These are phyloP conservation scores for Mionectes olivaceus DNA, from an alignment of 2,797 vertebrate genomes.

Conservation along the genomic window DNA sequence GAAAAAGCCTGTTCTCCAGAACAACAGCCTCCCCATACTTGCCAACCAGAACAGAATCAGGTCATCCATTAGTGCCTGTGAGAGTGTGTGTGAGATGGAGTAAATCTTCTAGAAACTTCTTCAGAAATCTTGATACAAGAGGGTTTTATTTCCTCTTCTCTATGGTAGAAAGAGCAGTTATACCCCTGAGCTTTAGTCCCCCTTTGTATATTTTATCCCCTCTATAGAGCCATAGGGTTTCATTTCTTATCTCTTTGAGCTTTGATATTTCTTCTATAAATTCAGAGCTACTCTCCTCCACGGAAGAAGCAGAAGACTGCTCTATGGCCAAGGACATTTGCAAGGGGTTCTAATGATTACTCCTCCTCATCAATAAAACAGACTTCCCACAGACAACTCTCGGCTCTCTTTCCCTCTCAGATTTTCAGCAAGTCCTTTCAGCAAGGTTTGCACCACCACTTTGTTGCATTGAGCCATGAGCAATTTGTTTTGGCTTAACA, in stretches of 20 bases:
- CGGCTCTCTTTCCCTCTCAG: background rate
- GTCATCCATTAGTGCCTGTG: background rate
- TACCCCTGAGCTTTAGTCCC: background rate
- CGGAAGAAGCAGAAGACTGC: background rate
- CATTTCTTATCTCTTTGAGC: background rate
- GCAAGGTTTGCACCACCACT: background rate
- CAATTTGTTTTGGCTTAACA: conserved; percentile 19
- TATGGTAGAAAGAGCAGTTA: background rate
- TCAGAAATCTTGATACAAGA: background rate
- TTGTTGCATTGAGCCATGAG: background rate
- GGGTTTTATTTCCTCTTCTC: background rate
- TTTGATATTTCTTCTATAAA: background rate
- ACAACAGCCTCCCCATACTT: background rate
- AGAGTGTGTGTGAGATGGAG: background rate
- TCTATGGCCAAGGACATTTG: background rate
- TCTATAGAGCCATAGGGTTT: background rate
- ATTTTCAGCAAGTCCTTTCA: background rate
- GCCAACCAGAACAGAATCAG: background rate
- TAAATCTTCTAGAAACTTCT: background rate
- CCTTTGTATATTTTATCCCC: background rate
- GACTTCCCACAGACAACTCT: background rate
- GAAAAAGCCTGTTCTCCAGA: background rate
- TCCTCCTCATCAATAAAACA: background rate
- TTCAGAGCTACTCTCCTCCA: background rate
- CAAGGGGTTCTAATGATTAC: background rate